Evolutionary conservation across 2,888 invertebrate species (phyloP).

Genomic region (Drosophila aldrichi): DNA sequence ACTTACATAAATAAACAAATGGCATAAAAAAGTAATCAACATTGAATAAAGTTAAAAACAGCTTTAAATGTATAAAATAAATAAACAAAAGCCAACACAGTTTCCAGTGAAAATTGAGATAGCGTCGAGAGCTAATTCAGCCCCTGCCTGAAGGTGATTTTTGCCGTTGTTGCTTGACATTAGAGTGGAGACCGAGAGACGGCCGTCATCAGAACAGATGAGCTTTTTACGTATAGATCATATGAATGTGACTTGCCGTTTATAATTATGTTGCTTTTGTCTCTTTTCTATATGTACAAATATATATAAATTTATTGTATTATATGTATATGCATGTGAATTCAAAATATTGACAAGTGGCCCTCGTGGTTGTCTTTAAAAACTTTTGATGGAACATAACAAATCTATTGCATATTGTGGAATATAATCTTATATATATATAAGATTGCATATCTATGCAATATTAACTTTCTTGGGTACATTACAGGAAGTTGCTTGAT

Average conservation of each 20-base stretch:
- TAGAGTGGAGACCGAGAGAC: conserved; percentile 36
- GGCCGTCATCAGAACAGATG: conserved; percentile 39
- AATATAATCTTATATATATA: background rate
- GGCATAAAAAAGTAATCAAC: background rate
- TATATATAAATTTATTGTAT: background rate
- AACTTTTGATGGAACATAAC: conserved; percentile 3
- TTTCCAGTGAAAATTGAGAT: conserved; percentile 48
- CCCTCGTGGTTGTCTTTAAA: conserved; percentile 2
- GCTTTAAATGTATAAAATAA: conserved; percentile 14
- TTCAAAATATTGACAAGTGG: conserved; percentile 26
- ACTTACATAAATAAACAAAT: conserved; percentile 10
- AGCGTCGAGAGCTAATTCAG: conserved; percentile 55
- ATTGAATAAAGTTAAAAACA: background rate
- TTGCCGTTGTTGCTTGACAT: conserved; percentile 34
- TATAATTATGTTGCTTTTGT: conserved; percentile 26
- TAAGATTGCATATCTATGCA: background rate
- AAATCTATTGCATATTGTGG: background rate
- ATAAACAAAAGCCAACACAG: conserved; percentile 19
- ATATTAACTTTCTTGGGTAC: background rate
- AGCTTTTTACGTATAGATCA: conserved; percentile 45
- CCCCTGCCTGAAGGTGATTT: conserved; percentile 67
- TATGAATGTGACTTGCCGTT: conserved; percentile 16
- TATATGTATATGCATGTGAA: background rate
- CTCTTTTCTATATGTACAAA: conserved; percentile 19
- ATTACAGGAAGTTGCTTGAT: conserved; percentile 10